These are phyloP conservation scores for Poeciliopsis gracilis DNA, from an alignment of 2,797 vertebrate genomes.

Conservation along the genomic window DNA sequence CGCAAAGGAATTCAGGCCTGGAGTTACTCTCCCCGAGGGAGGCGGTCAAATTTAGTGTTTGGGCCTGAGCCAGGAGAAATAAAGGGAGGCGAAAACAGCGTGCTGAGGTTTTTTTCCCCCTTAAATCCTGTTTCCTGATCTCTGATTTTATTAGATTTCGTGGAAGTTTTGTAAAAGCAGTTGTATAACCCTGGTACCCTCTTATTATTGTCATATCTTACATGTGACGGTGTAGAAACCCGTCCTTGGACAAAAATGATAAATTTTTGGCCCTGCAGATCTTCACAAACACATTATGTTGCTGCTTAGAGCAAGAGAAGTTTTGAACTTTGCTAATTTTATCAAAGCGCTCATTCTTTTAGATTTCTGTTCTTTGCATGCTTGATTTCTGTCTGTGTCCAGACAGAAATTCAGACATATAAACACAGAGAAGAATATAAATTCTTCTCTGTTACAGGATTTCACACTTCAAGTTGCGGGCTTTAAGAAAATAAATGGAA, in stretches of 20 bases:
- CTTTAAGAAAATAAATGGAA: background rate
- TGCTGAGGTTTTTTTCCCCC: background rate
- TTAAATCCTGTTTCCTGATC: background rate
- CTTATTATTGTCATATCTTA: background rate
- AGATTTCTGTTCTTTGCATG: background rate
- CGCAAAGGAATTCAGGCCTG: slow-evolving; percentile 74
- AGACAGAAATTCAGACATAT: no score
- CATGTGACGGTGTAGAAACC: background rate
- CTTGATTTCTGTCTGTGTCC: background rate
- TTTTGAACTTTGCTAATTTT: background rate
- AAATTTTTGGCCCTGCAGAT: background rate
- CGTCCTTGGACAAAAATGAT: background rate
- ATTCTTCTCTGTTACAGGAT: background rate
- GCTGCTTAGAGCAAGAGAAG: background rate
- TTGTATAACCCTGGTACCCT: background rate
- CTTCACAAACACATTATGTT: background rate
- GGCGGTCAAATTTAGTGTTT: slow-evolving; percentile 45
- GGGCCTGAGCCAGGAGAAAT: slow-evolving; percentile 58
- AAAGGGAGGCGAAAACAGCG: slow-evolving; percentile 26
- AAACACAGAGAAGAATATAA: no score
- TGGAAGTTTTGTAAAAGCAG: background rate
- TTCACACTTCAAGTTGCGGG: background rate
- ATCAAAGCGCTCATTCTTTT: background rate
- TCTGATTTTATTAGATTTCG: background rate
- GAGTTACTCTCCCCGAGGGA: slow-evolving; percentile 61